Evolutionary conservation across 2,797 vertebrate genomes (phyloP), one percentile per base, ranked within the genome.

Genomic region (Hypotaenidia philippensis): DNA sequence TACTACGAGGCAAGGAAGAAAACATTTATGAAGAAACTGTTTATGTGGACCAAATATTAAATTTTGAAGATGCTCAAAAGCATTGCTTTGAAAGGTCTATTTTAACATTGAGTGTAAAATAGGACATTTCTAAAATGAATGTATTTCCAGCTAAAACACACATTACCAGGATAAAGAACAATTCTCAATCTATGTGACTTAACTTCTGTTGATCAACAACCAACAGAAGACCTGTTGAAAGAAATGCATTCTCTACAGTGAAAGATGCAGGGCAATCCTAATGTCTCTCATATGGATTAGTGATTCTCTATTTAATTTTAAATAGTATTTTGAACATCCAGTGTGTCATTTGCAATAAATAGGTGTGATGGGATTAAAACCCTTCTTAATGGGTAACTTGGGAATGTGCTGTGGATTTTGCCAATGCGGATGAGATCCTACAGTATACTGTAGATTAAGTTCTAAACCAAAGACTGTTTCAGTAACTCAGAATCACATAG

Each of bases 401-500:
- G 63, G 78, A 72, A 21, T 26, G 7, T 3, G 1, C 34, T 13
- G 5, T 40, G 50, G 8, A 4, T 66, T 87, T 68, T 80, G 53
- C 76, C 66, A 40, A 29, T 21, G 4, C 17, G 18, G 25, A 22
- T 3, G 2, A 44, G 61, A 69, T 76, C 47, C 57, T 88, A 25
- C 32, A 17, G 13, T 32, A 8, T 23, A 41, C 7, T 86, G 38
- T 22, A 31, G 44, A 19, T 49, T 41, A 56, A 66, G 23, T 64
- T 91, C 57, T 59, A 52, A 97, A 87, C 60, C 91, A 83, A 90
- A 94, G 5, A 60, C 45, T 11, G 23, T 80, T 6, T 34, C 95
- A 68, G 57, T 90, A 27, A 93, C 86, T 44, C 81, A 96, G 27
- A 98, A 89, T 23, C 84, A 83, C 31, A n/a, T 90, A 11, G 63